These are phyloP conservation scores for Drosophila imparisetae DNA, from an alignment of 2,888 invertebrate genomes.

Conservation along the genomic window DNA sequence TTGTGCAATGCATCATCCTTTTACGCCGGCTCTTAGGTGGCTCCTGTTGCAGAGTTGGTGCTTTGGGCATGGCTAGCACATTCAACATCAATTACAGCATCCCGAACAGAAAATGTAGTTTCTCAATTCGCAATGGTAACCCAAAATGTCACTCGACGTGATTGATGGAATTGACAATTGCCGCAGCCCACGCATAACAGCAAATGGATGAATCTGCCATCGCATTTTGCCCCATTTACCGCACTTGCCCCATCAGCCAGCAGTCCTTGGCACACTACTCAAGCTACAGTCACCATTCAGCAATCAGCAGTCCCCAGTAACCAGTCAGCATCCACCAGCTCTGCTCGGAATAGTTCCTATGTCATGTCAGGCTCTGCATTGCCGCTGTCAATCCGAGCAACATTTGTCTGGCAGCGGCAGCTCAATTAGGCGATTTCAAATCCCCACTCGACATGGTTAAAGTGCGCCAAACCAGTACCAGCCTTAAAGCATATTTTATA, in stretches of 20 bases:
- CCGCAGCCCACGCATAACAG: conserved; percentile 44
- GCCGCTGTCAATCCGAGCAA: conserved; percentile 64
- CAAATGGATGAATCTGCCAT: conserved; percentile 16
- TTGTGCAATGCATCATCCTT: conserved; percentile 10
- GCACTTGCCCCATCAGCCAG: not conserved
- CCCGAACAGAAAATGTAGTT: conserved; percentile 44
- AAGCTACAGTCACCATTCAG: conserved; percentile 16
- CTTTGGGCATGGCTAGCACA: conserved; percentile 10
- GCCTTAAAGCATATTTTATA: not conserved
- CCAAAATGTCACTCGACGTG: conserved; percentile 70
- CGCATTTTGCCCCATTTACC: not conserved
- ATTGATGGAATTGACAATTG: conserved; percentile 78
- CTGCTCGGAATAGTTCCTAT: conserved; percentile 35
- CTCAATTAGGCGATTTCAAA: conserved; percentile 61
- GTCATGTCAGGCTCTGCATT: conserved; percentile 60
- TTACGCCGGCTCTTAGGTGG: conserved; percentile 7
- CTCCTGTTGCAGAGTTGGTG: conserved; percentile 10
- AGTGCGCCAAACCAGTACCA: not conserved
- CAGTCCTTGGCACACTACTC: conserved; percentile 3
- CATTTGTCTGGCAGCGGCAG: conserved; percentile 70
- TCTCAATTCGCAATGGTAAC: conserved; percentile 54
- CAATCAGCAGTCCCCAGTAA: conserved; percentile 17
- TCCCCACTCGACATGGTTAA: conserved; percentile 24
- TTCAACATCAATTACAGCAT: conserved; percentile 68
- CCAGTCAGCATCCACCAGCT: conserved; percentile 23